phyloP scores from a whole-genome alignment of 2,797 vertebrate genomes.

The Scyliorhinus canicula region DNA sequence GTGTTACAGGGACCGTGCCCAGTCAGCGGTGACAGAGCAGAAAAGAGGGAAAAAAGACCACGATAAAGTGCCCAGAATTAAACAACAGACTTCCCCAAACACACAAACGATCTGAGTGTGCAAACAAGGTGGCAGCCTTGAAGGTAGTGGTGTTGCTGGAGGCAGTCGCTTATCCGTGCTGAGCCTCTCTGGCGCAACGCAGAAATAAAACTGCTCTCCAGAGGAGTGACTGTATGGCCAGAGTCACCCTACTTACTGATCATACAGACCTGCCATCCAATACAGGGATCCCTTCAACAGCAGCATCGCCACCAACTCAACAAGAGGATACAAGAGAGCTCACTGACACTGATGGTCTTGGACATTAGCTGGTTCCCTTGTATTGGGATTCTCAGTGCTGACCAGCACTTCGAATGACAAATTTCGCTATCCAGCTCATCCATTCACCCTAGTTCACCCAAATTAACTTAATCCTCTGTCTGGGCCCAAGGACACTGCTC shows the following conservation, averaged over 20 bases:
- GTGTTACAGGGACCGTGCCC: not conserved
- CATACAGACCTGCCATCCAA: not conserved
- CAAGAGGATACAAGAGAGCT: not conserved
- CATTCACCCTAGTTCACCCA: not conserved
- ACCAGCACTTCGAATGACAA: not conserved
- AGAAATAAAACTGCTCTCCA: not conserved
- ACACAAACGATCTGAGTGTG: not conserved
- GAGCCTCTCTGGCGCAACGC: not conserved
- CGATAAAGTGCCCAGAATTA: not conserved
- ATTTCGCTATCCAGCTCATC: not conserved
- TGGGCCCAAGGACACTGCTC: not conserved
- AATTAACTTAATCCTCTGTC: not conserved
- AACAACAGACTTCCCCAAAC: not conserved
- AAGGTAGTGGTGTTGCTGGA: not conserved
- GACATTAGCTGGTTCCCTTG: not conserved
- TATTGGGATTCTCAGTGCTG: not conserved
- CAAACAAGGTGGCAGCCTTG: not conserved
- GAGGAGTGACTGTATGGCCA: not conserved
- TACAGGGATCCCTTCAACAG: not conserved
- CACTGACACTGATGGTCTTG: not conserved
- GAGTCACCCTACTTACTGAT: not conserved
- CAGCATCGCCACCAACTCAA: not conserved
- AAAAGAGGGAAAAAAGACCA: not conserved
- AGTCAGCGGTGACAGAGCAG: not conserved
- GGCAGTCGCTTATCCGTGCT: not conserved